Percentiles rank a stretch among this genome's conserved stretches.
Evolutionary conservation across 1,140 invertebrate species (phyloP).

Genomic region (Leptopilina clavipes): DNA sequence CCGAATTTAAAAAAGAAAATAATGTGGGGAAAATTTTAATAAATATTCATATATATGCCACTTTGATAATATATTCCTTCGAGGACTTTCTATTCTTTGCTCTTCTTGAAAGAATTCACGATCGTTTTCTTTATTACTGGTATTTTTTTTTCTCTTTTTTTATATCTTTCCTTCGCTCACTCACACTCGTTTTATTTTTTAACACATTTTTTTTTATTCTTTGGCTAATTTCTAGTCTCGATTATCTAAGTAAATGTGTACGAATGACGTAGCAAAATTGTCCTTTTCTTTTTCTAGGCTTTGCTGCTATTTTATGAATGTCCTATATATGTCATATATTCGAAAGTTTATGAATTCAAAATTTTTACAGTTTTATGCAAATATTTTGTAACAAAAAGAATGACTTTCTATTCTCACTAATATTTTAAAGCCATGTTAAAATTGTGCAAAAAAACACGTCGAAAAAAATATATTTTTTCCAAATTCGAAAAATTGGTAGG

Average conservation of each 20-base stretch:
- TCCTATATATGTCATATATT: slow-evolving; percentile 14
- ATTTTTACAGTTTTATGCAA: not conserved
- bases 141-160: not conserved
- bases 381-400: not conserved
- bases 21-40: too few species aligned
- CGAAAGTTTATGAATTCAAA: not conserved
- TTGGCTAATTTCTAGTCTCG: slow-evolving; percentile 39
- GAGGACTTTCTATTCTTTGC: not conserved
- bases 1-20: too few species aligned
- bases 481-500: too few species aligned
- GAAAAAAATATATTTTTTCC: too few species aligned
- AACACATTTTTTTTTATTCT: not conserved
- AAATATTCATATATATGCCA: too few species aligned
- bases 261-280: slow-evolving; percentile 40
- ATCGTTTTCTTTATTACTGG: not conserved
- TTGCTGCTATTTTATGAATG: not conserved
- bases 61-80: not conserved
- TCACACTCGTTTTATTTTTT: slow-evolving; percentile 12
- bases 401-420: too few species aligned
- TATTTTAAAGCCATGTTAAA: too few species aligned
- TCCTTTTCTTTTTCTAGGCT: not conserved
- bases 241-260: slow-evolving; percentile 21
- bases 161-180: slow-evolving; percentile 22
- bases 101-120: not conserved
- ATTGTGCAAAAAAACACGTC: too few species aligned